Percentiles rank a stretch among this genome's conserved stretches.
phyloP scores from a whole-genome alignment of 1,140 invertebrate genomes.

The Sarcophaga peregrina region DNA sequence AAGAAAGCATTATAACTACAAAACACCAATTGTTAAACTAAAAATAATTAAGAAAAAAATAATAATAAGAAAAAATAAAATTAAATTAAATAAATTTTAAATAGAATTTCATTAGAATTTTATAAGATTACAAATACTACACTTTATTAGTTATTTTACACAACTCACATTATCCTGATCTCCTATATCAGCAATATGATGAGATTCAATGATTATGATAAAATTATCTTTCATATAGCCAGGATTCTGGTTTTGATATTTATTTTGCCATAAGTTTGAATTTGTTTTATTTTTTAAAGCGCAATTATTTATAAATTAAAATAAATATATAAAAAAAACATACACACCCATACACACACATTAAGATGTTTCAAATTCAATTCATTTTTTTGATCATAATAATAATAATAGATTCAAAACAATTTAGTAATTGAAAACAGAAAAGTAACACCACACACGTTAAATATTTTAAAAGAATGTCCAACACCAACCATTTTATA shows the following conservation, averaged over 20 bases:
- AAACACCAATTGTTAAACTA: neutral
- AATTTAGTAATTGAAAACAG: neutral
- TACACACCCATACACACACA: conserved; percentile 34
- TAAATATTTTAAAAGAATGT: neutral
- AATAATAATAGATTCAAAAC: neutral
- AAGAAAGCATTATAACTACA: neutral
- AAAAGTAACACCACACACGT: conserved; percentile 2
- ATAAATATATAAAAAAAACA: conserved; percentile 46
- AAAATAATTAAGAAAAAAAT: neutral
- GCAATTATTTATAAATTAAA: conserved; percentile 13
- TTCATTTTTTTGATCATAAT: neutral
- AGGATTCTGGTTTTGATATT: conserved; percentile 81
- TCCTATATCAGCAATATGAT: conserved; percentile 89
- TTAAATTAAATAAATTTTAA: no score
- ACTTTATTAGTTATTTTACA: neutral
- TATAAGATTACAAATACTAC: no score
- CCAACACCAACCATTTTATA: conserved; percentile 28
- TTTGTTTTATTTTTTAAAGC: conserved; percentile 6
- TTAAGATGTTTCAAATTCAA: neutral
- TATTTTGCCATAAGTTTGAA: neutral
- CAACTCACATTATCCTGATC: conserved; percentile 85
- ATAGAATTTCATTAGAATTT: no score
- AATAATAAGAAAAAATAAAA: neutral
- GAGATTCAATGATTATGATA: conserved; percentile 94
- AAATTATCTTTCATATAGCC: conserved; percentile 99